Percentiles rank a stretch among this genome's conserved stretches.
These are phyloP conservation scores for Graptemys geographica DNA, from an alignment of 2,797 vertebrate species.

Conservation along the genomic window DNA sequence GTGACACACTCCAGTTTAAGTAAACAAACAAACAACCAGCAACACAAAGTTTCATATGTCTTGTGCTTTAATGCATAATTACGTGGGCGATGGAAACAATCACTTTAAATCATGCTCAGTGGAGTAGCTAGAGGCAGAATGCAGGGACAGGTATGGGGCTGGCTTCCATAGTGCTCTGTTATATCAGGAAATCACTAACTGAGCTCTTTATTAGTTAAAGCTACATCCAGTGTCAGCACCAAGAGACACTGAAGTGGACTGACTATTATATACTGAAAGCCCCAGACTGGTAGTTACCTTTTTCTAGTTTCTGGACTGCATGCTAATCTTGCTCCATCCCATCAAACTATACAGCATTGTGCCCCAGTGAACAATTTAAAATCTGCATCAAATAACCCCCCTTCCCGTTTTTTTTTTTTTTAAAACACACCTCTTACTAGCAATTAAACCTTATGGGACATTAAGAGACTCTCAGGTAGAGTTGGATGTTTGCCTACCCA, in stretches of 20 bases:
- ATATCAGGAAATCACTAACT: not conserved
- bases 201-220: not conserved
- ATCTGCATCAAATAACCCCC: not conserved
- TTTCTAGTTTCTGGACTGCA: not conserved
- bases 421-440: not conserved
- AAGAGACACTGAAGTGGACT: not conserved
- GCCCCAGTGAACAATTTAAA: conserved; percentile 2
- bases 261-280: not conserved
- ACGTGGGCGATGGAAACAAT: conserved; percentile 14
- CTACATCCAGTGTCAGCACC: not conserved
- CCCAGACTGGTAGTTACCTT: not conserved
- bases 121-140: not conserved
- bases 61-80: conserved; percentile 17
- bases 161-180: conserved; percentile 12
- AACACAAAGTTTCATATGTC: not conserved
- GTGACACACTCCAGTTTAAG: not conserved
- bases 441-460: rapidly evolving
- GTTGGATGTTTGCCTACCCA: not conserved
- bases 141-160: not conserved
- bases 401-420: no score
- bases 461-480: not conserved
- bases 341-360: not conserved
- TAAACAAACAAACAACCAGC: conserved; percentile 1
- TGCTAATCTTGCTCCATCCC: not conserved
- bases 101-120: not conserved